These are phyloP conservation scores for Recurvirostra avosetta DNA, from an alignment of 2,113 vertebrate genomes.

Conservation along the genomic window DNA sequence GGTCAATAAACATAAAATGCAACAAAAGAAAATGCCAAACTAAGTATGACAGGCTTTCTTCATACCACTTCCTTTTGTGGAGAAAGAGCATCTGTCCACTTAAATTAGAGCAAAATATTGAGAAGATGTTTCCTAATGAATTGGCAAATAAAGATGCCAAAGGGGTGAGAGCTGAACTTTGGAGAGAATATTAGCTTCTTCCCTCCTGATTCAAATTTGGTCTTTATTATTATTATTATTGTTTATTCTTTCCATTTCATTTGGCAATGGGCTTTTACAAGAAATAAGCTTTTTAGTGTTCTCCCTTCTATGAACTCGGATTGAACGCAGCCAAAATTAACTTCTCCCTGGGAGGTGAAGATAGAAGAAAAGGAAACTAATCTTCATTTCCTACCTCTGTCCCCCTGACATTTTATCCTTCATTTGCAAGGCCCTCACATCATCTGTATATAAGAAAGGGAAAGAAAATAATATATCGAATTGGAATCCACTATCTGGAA, in stretches of 20 bases:
- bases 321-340: conserved; percentile 56
- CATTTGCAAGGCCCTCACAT: not conserved
- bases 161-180: conserved; percentile 42
- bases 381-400: not conserved
- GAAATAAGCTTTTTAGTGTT: conserved; percentile 37
- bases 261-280: conserved; percentile 58
- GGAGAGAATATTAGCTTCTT: conserved; percentile 45
- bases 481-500: not conserved
- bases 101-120: conserved; percentile 20
- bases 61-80: conserved; percentile 30
- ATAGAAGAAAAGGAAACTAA: conserved; percentile 50
- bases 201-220: not conserved
- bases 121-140: conserved; percentile 59
- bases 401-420: not conserved
- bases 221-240: conserved; percentile 55
- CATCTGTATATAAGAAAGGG: not conserved
- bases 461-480: not conserved
- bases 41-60: conserved; percentile 36
- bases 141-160: conserved; percentile 56
- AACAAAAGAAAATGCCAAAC: conserved; percentile 42
- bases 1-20: conserved; percentile 20
- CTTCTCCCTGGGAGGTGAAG: conserved; percentile 36
- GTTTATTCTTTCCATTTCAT: conserved; percentile 55
- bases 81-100: conserved; percentile 31
- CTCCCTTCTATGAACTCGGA: conserved; percentile 62